Evolutionary conservation across 2,888 invertebrate genomes (phyloP), one percentile per base, ranked within the genome.

Genomic region (Deilephila porcellus): DNA sequence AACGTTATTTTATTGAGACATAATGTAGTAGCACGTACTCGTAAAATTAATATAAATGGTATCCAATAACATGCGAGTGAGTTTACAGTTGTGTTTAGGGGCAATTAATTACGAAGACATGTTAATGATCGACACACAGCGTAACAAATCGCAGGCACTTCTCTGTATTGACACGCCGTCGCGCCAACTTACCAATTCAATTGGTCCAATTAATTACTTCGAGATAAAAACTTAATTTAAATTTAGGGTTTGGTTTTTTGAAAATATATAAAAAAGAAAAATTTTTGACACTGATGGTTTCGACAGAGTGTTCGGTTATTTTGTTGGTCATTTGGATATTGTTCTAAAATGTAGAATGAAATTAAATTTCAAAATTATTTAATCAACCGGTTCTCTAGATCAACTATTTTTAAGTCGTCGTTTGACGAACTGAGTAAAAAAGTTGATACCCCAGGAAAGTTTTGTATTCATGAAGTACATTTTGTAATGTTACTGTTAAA

Each of bases 21-120:
- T 45, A 6, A 52, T 67, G 64, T 29, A 62, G 37, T 67, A 67
- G 67, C 67, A 52, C 45, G 67, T 25, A 52, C 67, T 67, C 67
- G 67, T 67, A 67, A 67, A 67, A 52, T 67, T 45, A 52, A 67
- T 67, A 67, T 67, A 52, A 67, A 67, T 45, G 25, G 45, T 45
- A 67, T 67, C 20, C 25, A 52, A 52, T 67, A 67, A 67, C 67
- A 25, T 67, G 67, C 67, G 67, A 67, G 20, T 5, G 45, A 67
- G 25, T 67, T 67, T 67, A 67, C 67, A 67, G 67, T 67, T 67
- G 67, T 29, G 45, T 52, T 67, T 19, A 67, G 45, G 67, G 20
- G 67, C 52, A 67, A 67, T 67, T 67, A 52, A 67, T 67, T 52
- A 67, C 45, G 5, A 25, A 52, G 67, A 67, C 52, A 67, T 67